Base-by-base conservation (phyloP, 1,140 invertebrate genomes). In the Globodera ellingtonae region DNA sequence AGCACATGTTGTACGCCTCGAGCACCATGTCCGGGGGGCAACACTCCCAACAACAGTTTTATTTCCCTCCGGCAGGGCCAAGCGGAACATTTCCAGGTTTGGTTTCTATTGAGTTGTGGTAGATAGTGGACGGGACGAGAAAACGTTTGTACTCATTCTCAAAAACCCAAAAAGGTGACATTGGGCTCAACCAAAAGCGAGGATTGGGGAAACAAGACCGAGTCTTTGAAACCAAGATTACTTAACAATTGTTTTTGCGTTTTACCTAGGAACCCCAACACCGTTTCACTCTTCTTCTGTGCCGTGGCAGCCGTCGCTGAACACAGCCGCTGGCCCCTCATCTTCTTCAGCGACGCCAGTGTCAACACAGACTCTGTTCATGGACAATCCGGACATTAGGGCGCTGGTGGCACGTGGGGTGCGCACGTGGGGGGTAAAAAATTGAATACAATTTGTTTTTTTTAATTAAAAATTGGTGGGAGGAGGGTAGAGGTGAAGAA, bases 321-420 rank as follows among this genome's bases (percentile, higher is more conserved):
- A 1, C 18, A 65, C 15, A 66, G 18, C 15, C 5, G 56, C 56
- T 18, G 56, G 13, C 13, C 56, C 56, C 18, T 62, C 15, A 10
- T 62, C 56, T 2, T 62, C 74, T 18, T n/a, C 75, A 48, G 65
- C 62, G 7, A 44, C 52, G 13, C 73, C 9, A 18, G 35, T 75
- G 48, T 35, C 75, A 66, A 77, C 48, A 50, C 52, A 44, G 46
- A 62, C 75, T n/a, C 44, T 18, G 13, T 62, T n/a, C 18, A 18
- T 24, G 65, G 75, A 77, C 24, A 77, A 69, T 48, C 15, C 35
- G 46, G 62, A 77, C 48, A 77, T 77, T 77, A 59, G 67, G 21
- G 24, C 75, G 9, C 69, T 77, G 24, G 46, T 69, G 21, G 35
- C 24, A 13, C 65, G 24, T 35, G 69, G 75, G 47, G 69, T 77